Evolutionary conservation across 2,888 invertebrate species (phyloP).

Genomic region (Drosophila mimica): DNA sequence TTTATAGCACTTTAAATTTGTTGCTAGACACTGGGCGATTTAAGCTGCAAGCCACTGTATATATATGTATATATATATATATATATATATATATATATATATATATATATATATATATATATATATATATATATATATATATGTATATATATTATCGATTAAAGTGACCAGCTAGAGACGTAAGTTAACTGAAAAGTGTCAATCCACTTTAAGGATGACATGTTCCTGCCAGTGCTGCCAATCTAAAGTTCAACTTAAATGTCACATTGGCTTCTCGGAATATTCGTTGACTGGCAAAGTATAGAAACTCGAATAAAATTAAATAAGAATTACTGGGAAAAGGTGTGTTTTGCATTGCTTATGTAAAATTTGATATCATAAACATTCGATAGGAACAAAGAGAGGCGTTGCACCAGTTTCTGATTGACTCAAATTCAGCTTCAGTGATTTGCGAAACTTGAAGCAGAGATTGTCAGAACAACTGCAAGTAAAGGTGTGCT

Average conservation of each 20-base stretch:
- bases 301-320: background rate
- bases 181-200: background rate
- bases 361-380: constrained; percentile 13
- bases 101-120: too few species aligned
- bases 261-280: background rate
- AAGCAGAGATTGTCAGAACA: background rate
- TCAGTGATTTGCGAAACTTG: background rate
- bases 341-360: background rate
- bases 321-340: background rate
- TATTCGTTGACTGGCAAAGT: background rate
- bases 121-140: too few species aligned
- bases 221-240: constrained; percentile 1
- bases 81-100: too few species aligned
- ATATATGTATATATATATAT: too few species aligned
- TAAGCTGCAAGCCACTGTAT: too few species aligned
- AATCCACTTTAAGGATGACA: background rate
- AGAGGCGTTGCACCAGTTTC: background rate
- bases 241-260: background rate
- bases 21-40: too few species aligned
- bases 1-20: too few species aligned
- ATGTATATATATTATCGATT: background rate
- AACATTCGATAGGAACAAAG: constrained; percentile 32
- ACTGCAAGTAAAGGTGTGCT: background rate
- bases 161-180: background rate
- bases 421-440: background rate